Base-by-base conservation (phyloP, 35 echinoderm and acorn worm genomes). In the Nesometra sesokonis region DNA sequence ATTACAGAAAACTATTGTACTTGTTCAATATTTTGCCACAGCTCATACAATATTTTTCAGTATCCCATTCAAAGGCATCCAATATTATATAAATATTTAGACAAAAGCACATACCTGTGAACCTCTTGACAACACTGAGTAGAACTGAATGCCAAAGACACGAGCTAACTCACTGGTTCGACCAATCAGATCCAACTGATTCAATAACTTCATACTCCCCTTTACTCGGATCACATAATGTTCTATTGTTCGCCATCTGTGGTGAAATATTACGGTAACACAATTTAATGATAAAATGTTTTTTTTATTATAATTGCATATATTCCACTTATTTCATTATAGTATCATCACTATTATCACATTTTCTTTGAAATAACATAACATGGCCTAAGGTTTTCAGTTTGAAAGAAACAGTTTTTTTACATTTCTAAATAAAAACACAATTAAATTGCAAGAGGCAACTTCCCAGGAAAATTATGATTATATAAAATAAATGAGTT, bases 81-180 rank as follows among this genome's bases (percentile, higher is more conserved):
- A 43, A 43, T 15, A 27, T 9, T 17, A 2, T 27, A 19, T 67
- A 67, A 67, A 67, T 11, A 67, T 67, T 27, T 11, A 67, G 23
- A 67, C 23, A 1, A 17, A 67, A 77, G 27, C 30, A 36, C 80
- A 7, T 78, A 99, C 96, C 96, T 99, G 96, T 32, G 96, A 90
- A 13, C 96, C 96, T 37, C 96, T 89, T 8, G 96, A 99, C 0
- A 99, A 79, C 32, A 99, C 96, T 33, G 83, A 89, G 88, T 94
- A 99, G 37, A 99, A 99, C 79, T 99, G 77, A 36, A 99, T 92
- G 5, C 96, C 96, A 94, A 99, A 99, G 29, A 99, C 30, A 19
- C 96, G 84, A 39, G 96, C 96, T 17, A 99, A 78, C 76, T 99
- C 96, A 83, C 92, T 94, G 33, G 96, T 99, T 35, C 92, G 86